A percentile compares a stretch with the other conserved stretches of the same genome.
phyloP scores from a whole-genome alignment of 1,140 invertebrate species.

The Apolygus lucorum region DNA sequence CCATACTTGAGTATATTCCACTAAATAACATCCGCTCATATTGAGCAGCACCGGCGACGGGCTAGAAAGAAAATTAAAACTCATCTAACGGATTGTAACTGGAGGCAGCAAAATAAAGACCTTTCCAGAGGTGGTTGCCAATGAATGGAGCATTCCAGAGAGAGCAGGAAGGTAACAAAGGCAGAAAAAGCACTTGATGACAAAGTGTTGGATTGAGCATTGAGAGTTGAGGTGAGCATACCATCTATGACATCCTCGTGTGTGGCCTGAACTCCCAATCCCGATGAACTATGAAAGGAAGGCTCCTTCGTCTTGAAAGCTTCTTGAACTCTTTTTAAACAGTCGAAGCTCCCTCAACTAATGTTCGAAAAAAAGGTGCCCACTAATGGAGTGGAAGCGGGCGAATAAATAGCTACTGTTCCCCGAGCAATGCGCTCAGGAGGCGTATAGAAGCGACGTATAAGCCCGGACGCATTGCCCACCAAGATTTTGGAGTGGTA shows the following conservation, averaged over 20 bases:
- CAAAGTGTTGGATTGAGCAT: background rate
- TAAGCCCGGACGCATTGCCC: no score
- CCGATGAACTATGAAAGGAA: background rate
- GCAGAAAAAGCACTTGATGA: slow-evolving; percentile 5
- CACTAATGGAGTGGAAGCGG: background rate
- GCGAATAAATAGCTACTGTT: background rate
- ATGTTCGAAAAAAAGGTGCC: background rate
- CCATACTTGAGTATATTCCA: no score
- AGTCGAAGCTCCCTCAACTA: background rate
- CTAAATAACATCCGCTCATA: no score
- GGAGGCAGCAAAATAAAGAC: background rate
- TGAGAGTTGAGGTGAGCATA: no score
- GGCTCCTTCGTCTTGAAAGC: background rate
- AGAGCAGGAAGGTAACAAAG: background rate
- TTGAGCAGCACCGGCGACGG: no score
- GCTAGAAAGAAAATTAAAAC: no score
- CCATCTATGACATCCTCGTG: background rate
- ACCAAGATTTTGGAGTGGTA: background rate
- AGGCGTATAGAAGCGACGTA: no score
- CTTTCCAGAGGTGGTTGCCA: background rate
- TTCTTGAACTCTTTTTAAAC: background rate
- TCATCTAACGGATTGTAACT: no score
- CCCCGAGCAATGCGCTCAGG: no score
- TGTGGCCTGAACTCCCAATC: background rate
- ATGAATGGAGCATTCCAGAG: slow-evolving; percentile 4